phyloP scores from a whole-genome alignment of 1,140 invertebrate genomes.

The Lineus longissimus region DNA sequence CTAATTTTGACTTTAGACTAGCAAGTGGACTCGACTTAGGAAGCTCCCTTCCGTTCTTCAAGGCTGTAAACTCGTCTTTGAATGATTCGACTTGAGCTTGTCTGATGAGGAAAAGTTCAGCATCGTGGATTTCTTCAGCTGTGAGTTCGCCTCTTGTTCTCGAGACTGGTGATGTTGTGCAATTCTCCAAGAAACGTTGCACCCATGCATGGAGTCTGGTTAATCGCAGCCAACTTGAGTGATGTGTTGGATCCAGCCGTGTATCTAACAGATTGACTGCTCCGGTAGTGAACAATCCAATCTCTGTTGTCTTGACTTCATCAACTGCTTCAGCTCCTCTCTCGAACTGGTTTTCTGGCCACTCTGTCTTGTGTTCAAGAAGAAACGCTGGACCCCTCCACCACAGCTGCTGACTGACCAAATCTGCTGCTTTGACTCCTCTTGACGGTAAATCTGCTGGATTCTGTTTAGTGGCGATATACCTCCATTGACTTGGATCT shows the following conservation, averaged over 20 bases:
- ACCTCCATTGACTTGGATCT: not conserved
- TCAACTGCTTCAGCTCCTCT: not conserved
- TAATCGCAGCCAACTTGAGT: too few relatives aligned
- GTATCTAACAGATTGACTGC: not conserved
- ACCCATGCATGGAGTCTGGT: constrained; percentile 14
- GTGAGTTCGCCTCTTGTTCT: not conserved
- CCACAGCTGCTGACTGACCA: not conserved
- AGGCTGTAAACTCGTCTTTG: not conserved
- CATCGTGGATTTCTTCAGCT: constrained; percentile 9
- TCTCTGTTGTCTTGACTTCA: not conserved
- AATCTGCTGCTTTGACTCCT: not conserved
- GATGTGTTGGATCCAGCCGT: too few relatives aligned
- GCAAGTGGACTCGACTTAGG: constrained; percentile 1
- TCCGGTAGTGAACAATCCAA: not conserved
- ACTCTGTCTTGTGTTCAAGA: not conserved
- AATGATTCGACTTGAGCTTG: constrained; percentile 7
- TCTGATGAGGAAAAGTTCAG: constrained; percentile 14
- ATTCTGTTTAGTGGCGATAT: not conserved
- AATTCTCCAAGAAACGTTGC: constrained; percentile 11
- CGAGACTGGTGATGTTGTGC: not conserved
- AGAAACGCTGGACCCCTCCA: not conserved
- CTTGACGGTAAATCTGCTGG: not conserved
- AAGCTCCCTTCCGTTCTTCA: constrained; percentile 1
- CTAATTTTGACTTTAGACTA: constrained; percentile 12
- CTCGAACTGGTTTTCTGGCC: not conserved